phyloP scores from a whole-genome alignment of 2,797 vertebrate species.

The Chaetodon trifasciatus region DNA sequence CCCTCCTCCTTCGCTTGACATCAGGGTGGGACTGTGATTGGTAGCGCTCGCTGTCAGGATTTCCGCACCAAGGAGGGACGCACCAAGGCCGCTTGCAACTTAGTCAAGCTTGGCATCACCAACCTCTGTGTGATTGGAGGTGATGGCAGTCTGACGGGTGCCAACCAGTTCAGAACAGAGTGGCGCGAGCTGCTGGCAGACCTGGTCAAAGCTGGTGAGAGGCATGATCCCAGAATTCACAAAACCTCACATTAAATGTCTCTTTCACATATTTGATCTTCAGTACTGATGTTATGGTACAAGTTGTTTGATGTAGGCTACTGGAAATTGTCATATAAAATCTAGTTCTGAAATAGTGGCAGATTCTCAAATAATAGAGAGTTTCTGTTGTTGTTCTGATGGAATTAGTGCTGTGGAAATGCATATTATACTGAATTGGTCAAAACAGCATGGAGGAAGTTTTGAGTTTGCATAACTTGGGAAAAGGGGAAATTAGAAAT shows the following conservation, averaged over 20 bases:
- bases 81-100: constrained; percentile 89
- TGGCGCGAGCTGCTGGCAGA: constrained; percentile 89
- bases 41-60: constrained; percentile 94
- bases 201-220: constrained; percentile 88
- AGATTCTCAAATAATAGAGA: background rate
- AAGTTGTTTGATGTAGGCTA: background rate
- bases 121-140: constrained; percentile 96
- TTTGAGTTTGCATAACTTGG: background rate
- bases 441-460: background rate
- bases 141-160: constrained; percentile 94
- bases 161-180: constrained; percentile 92
- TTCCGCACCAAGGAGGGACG: constrained; percentile 91
- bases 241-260: background rate
- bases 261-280: background rate
- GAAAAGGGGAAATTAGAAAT: background rate
- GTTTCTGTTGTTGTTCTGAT: background rate
- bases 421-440: background rate
- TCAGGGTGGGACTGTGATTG: constrained; percentile 95
- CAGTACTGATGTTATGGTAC: background rate
- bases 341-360: background rate
- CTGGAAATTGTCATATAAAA: background rate
- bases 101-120: constrained; percentile 92
- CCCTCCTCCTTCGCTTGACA: constrained; percentile 22
- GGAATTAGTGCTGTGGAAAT: background rate
- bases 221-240: constrained; percentile 3